Base-by-base conservation (phyloP, 2,797 vertebrate genomes). In the Babyrousa celebensis region DNA sequence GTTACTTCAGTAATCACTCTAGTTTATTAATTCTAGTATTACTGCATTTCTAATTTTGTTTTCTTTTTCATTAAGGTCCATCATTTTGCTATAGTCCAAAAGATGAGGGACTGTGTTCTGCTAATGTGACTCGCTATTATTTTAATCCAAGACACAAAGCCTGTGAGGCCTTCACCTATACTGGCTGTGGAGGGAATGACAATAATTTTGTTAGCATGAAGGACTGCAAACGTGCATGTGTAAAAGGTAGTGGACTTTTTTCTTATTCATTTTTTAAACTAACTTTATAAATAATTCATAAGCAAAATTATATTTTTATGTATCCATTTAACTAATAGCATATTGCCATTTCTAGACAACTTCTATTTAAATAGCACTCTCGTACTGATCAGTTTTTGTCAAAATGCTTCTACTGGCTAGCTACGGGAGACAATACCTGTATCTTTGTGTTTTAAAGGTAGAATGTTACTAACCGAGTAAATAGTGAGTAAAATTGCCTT, bases 161-260 rank as follows among this genome's bases (percentile, higher is more conserved):
- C 48, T 99, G 99, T 54, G 98, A 99, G 95, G 96, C 99, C 98
- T 99, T 99, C 88, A 96, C 78, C 40, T 99, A 99, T 23, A 99
- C 99, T 0, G 99, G 99, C 94, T 99, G 99, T 10, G 99, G 99
- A 10, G 99, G 99, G 65, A 99, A 99, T 97, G 98, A 98, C 96
- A 99, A 99, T 98, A 99, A 99, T 98, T 99, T 99, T 0, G 96
- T 98, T 85, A 98, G 97, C 2, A 98, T 98, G 93, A 97, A 94
- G 6, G 98, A 98, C 89, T 99, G 99, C 97, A 97, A 98, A 90
- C 98, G 98, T 0, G 98, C 99, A 95, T 99, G 99, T 91, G 79
- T 75, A n/a, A 99, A 98, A 99, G 99, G 99, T 99, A 97, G 9
- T 60, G 12, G 43, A 25, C 4, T 75, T 91, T 74, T 77, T 40